A percentile compares a stretch with the other conserved stretches of the same genome.
Conservation (phyloP, 2,797 vertebrate genomes). For the Podarcis siculus region DNA sequence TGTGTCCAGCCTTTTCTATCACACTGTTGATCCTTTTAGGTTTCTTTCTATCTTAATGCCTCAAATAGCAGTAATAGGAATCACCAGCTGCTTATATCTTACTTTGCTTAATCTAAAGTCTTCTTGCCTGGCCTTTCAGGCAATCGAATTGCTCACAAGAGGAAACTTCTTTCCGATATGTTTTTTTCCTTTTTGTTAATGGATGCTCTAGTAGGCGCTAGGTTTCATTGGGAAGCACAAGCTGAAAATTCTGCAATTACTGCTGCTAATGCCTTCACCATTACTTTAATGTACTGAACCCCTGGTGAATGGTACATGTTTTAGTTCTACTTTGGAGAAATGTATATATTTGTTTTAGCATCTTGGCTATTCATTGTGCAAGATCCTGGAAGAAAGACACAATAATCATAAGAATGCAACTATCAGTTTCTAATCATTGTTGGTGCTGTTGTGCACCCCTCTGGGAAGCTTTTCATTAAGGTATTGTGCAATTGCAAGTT, state of each 20-base stretch:
- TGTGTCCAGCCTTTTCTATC: background rate
- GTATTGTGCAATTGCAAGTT: background rate
- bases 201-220: conserved; percentile 1
- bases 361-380: background rate
- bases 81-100: conserved; percentile 29
- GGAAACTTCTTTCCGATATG: conserved; percentile 8
- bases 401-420: background rate
- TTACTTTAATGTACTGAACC: rapidly evolving
- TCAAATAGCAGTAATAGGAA: background rate
- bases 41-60: conserved; percentile 17
- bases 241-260: conserved; percentile 30
- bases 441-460: background rate
- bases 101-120: background rate
- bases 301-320: background rate
- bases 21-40: conserved; percentile 39
- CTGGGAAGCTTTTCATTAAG: background rate
- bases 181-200: background rate
- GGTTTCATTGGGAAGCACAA: background rate
- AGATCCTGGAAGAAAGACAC: background rate
- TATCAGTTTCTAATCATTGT: background rate
- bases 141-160: conserved; percentile 22
- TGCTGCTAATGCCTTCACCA: background rate
- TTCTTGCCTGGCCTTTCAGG: background rate
- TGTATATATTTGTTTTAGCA: background rate
- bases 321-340: conserved; percentile 35